Evolutionary conservation across 2,113 vertebrate genomes (phyloP), one percentile per base, ranked within the genome.

Genomic region (Aptenodytes forsteri): DNA sequence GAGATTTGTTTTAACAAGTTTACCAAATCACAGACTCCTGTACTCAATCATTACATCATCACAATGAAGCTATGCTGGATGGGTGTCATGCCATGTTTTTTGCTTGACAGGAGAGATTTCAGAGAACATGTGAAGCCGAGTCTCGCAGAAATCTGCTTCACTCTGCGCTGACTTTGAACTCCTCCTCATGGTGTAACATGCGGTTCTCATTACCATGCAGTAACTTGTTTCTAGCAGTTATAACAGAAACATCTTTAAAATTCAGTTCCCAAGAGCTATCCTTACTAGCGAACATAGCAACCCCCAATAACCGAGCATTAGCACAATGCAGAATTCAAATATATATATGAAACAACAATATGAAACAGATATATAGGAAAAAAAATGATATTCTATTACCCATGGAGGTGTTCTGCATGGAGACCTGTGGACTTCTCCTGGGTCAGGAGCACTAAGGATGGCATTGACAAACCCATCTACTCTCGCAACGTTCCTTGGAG

Each of bases 101-200:
- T 10, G 22, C 42, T 50, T 29, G 56, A 40, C 25, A 54, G 27
- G 55, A 71, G 19, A 65, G 29, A 67, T 34, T 38, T n/a, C 42
- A 71, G 78, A 72, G 56, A 42, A 82, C 20, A 13, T 2, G 7
- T 9, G 34, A 42, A 64, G 11, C 22, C 0, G 0, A 58, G 19
- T 17, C 11, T 59, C 16, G 3, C n/a, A 59, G 38, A 69, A 71
- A 38, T 27, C 29, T 64, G 42, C 42, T 52, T 94, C 8, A 8
- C 9, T 79, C 44, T 59, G 12, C 26, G 3, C 40, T 42, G n/a
- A 71, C 70, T 89, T 69, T 89, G 77, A 70, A 71, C 34, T 66
- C 30, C 46, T 84, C 46, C 22, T 76, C 49, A 5, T 13, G 25
- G 30, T 46, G 17, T 14, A 58, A 66, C 2, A 2, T 55, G 50